Evolutionary conservation across 2,888 invertebrate species (phyloP), one percentile per base, ranked within the genome.

Genomic region (Nephrotoma flavescens): DNA sequence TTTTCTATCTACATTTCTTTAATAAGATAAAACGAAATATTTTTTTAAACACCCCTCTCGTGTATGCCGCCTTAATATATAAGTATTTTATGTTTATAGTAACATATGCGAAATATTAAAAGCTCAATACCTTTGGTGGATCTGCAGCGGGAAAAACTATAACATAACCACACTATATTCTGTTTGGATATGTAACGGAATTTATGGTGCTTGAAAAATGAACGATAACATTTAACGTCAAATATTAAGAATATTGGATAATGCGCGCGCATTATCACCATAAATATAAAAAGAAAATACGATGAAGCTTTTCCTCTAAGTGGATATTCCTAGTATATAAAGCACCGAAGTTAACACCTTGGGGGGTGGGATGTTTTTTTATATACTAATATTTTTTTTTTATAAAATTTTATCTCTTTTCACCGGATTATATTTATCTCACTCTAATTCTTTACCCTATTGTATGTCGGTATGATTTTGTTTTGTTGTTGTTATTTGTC

Each of bases 181-280:
- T 44, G 44, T 44, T 6, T 44, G 4, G 11, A 44, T 31, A 71
- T 71, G 31, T 71, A 71, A 31, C 71, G 71, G 31, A 31, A 31
- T 71, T 71, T 71, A 71, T 57, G 15, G 7, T 15, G 15, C 15
- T 3, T 31, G 15, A 19, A 57, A n/a, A 57, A 57, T n/a, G 4
- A 57, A 57, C 15, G 52, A 57, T 57, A n/a, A 31, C 2, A 31
- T 31, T 31, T 0, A 31, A 31, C 31, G 31, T 31, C 7, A 19
- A 7, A n/a, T n/a, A 71, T 71, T 71, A 71, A 71, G 84, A 84
- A 86, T 47, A 86, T 86, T 41, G 31, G 15, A 90, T 91, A 91
- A 91, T 91, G 91, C 91, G 92, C 91, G 91, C 91, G 91, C 91
- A 91, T 91, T 90, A 91, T 91, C 87, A 86, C 85, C 86, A 87